A percentile compares a stretch with the other conserved stretches of the same genome.
phyloP scores from a whole-genome alignment of 2,113 vertebrate species.

The Gulo gulo region DNA sequence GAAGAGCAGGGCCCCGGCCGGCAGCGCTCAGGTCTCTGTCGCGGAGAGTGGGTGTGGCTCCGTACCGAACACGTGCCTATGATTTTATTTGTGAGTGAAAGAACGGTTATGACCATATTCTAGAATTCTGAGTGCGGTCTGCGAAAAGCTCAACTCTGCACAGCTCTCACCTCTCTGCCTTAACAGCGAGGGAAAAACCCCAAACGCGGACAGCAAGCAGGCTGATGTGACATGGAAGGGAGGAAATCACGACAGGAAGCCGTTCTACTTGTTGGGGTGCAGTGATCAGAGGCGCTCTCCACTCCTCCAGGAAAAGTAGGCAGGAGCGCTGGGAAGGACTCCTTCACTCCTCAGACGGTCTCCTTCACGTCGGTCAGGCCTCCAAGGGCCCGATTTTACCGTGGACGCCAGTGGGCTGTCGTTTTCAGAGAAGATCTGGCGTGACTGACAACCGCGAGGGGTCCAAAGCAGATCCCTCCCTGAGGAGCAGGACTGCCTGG shows the following conservation, averaged over 20 bases:
- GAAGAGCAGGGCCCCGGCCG: background rate
- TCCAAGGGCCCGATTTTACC: background rate
- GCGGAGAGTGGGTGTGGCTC: background rate
- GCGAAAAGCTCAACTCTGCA: background rate
- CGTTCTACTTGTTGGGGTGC: background rate
- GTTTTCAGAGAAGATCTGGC: background rate
- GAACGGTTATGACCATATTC: background rate
- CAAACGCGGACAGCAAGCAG: background rate
- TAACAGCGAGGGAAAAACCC: background rate
- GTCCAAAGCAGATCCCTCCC: background rate
- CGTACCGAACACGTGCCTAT: background rate
- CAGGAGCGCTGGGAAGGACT: background rate
- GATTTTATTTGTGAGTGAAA: background rate
- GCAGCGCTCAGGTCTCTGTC: background rate
- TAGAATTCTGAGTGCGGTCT: background rate
- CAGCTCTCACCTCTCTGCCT: background rate
- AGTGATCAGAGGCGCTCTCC: background rate
- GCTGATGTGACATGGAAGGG: background rate
- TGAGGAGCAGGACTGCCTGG: background rate
- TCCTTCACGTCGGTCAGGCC: background rate
- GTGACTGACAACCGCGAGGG: fast-evolving
- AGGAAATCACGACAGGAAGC: background rate
- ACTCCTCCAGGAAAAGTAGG: background rate
- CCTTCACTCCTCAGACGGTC: background rate
- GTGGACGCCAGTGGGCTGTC: background rate